Conservation (phyloP, 2,797 vertebrate species). For the Poecile montanus region DNA sequence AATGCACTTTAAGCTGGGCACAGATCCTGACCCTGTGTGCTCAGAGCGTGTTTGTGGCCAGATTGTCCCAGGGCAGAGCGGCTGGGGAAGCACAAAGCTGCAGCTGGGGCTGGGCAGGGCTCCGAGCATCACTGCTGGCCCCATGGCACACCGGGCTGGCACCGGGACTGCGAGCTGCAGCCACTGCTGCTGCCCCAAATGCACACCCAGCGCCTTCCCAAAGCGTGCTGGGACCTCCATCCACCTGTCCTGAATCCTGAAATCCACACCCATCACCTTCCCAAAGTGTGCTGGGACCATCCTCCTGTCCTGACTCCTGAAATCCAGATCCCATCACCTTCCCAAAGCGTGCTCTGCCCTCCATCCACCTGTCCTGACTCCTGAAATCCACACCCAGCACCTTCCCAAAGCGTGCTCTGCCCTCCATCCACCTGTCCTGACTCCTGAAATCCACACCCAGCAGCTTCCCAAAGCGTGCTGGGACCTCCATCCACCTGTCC, state of each 20-base stretch:
- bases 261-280: neutral
- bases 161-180: neutral
- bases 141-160: no score
- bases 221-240: neutral
- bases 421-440: neutral
- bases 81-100: neutral
- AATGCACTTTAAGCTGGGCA: neutral
- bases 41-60: neutral
- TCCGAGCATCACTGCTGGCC: no score
- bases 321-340: neutral
- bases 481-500: neutral
- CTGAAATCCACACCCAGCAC: neutral
- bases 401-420: neutral
- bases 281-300: no score
- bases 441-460: no score
- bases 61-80: rapidly evolving
- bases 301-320: neutral
- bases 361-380: rapidly evolving
- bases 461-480: neutral
- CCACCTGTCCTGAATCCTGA: neutral
- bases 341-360: no score
- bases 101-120: neutral
- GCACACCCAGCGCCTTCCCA: no score
- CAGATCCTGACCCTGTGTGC: rapidly evolving
- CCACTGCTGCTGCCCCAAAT: no score